phyloP scores from a whole-genome alignment of 1,140 invertebrate species.

The Cherax destructor region DNA sequence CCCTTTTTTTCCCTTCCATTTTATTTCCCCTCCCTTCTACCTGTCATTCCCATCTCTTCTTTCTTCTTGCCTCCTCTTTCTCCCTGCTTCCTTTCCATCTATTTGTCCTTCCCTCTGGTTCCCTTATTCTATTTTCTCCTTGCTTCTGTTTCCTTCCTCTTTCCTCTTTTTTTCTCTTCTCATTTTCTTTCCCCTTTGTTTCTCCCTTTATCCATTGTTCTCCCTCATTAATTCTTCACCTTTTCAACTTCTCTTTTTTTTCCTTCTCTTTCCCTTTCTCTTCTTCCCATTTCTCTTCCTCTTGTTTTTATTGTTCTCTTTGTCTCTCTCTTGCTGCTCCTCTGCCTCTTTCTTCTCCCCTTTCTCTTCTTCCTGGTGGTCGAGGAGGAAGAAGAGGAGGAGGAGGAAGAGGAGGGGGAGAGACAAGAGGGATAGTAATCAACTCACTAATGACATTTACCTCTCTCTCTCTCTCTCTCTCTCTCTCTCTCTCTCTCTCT shows the following conservation, averaged over 20 bases:
- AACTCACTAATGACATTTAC: not conserved
- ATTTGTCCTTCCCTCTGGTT: too few relatives aligned
- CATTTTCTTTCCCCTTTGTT: too few relatives aligned
- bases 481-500: not conserved
- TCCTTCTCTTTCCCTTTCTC: constrained; percentile 32
- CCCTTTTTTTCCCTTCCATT: not conserved
- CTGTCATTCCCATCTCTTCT: too few relatives aligned
- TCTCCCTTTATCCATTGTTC: too few relatives aligned
- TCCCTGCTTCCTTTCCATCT: too few relatives aligned
- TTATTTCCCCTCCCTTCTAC: too few relatives aligned
- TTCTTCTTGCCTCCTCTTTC: too few relatives aligned
- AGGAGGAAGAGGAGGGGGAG: not conserved
- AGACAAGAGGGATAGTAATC: not conserved
- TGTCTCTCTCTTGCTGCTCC: not conserved
- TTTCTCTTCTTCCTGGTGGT: not conserved
- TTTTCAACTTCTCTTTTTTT: not conserved
- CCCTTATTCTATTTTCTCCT: too few relatives aligned
- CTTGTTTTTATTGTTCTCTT: too few relatives aligned
- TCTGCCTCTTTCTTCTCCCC: not conserved
- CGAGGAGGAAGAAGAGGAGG: not conserved
- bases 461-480: not conserved
- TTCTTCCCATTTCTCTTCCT: not conserved
- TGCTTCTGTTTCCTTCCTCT: too few relatives aligned
- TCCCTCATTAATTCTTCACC: too few relatives aligned
- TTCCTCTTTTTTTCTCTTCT: too few relatives aligned